phyloP scores from a whole-genome alignment of 2,888 invertebrate species.

The Nephrotoma flavescens region DNA sequence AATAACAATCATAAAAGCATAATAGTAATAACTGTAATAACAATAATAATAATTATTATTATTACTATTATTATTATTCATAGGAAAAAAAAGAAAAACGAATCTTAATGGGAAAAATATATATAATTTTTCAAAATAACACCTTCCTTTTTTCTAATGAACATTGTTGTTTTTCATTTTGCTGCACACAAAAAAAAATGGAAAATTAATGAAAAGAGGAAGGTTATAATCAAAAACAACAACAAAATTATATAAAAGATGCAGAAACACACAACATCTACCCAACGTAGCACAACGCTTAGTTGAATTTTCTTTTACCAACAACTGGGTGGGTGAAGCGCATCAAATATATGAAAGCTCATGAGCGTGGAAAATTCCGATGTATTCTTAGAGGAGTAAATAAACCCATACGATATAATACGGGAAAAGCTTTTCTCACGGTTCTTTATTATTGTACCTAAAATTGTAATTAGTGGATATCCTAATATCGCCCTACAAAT shows the following conservation, averaged over 20 bases:
- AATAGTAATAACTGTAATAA: neutral
- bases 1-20: neutral
- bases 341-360: neutral
- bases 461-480: neutral
- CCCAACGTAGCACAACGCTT: neutral
- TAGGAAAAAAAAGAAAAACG: neutral
- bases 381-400: neutral
- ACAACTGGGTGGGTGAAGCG: neutral
- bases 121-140: neutral
- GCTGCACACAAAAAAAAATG: neutral
- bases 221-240: neutral
- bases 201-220: neutral
- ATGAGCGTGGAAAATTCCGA: neutral
- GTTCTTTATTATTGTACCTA: neutral
- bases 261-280: neutral
- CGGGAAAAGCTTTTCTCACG: neutral
- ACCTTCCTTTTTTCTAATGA: neutral
- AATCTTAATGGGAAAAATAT: neutral
- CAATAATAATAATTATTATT: neutral
- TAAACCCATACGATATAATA: neutral
- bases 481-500: neutral
- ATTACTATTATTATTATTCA: neutral
- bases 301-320: neutral
- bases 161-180: neutral
- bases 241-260: neutral